Base-by-base conservation (phyloP, 2,797 vertebrate species). In the Dallia pectoralis region DNA sequence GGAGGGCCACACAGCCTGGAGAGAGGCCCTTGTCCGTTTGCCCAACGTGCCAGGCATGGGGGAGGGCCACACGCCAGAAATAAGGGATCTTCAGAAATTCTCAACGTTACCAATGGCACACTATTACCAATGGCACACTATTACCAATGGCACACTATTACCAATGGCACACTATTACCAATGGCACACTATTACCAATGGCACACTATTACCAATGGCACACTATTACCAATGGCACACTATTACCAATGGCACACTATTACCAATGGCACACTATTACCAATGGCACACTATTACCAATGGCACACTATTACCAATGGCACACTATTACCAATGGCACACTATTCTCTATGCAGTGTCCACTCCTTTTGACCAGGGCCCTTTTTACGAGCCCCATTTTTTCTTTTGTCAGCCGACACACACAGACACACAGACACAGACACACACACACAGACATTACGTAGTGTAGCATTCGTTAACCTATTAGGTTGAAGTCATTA, bases 401-500 rank as follows among this genome's bases (percentile, higher is more conserved):
- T 19, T 53, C 51, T 22, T 53, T 8, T 53, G 19, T 53, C n/a
- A 19, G 19, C 18, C 51, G 33, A 19, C 51, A 56, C 12, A 56
- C 11, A 22, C 22, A 8, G 18, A 8, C 18, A 22, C n/a, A 56
- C n/a, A 2, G 14, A 56, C n/a, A 11, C n/a, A 56, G 4, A n/a
- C 3, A 56, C 30, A n/a, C 22, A 36, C 49, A 51, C 56, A 51
- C 4, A 30, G 11, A 11, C 48, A 30, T 29, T 78, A 44, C 49
- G 74, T 74, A 75, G 69, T 71, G 71, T 64, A 7, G 44, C 71
- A 36, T 72, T 44, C 12, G 40, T 5, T 77, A 16, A 82, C 79
- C 71, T 79, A 74, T 78, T 76, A 32, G 56, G 19, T 14, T 59
- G 8, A 25, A 40, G 61, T 53, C 25, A 22, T 33, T 32, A 1